A percentile compares a stretch with the other conserved stretches of the same genome.
Evolutionary conservation across 2,888 invertebrate genomes (phyloP).

Genomic region (Nephrotoma flavescens): DNA sequence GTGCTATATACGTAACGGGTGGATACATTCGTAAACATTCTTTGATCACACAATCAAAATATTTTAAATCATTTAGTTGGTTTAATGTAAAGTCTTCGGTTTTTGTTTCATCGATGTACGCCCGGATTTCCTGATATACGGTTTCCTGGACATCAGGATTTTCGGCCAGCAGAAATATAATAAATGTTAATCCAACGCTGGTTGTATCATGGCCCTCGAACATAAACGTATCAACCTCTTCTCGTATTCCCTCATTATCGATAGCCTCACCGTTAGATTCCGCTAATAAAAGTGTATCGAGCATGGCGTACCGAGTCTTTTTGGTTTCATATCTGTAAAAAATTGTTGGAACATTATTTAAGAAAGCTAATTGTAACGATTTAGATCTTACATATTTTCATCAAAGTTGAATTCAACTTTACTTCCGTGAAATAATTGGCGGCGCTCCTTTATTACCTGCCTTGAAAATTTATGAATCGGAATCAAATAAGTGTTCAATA

Average conservation of each 20-base stretch:
- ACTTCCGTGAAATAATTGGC: slow-evolving; percentile 16
- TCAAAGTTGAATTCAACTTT: slow-evolving; percentile 11
- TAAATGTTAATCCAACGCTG: slow-evolving; percentile 35
- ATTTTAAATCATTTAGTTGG: slow-evolving; percentile 25
- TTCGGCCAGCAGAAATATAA: slow-evolving; percentile 37
- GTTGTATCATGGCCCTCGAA: slow-evolving; percentile 52
- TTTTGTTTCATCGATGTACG: slow-evolving; percentile 22
- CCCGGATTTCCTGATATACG: slow-evolving; percentile 31
- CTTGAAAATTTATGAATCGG: slow-evolving; percentile 31
- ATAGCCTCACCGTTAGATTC: slow-evolving; percentile 32
- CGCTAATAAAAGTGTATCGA: slow-evolving; percentile 39
- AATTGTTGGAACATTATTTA: not conserved
- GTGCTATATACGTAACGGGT: slow-evolving; percentile 36
- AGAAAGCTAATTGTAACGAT: not conserved
- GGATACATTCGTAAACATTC: slow-evolving; percentile 40
- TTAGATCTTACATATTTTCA: slow-evolving; percentile 12
- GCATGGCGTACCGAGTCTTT: slow-evolving; percentile 36
- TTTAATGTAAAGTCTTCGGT: slow-evolving; percentile 17
- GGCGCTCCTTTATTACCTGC: slow-evolving; percentile 31
- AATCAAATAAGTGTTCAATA: slow-evolving; percentile 30
- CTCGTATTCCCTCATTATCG: slow-evolving; percentile 38
- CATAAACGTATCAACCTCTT: slow-evolving; percentile 49
- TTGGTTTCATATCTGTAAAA: slow-evolving; percentile 8
- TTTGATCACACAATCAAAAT: slow-evolving; percentile 40
- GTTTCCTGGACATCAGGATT: slow-evolving; percentile 34